A percentile compares a stretch with the other conserved stretches of the same genome.
Conservation (phyloP, 1,140 invertebrate genomes). For the Zaprionus inermis region DNA sequence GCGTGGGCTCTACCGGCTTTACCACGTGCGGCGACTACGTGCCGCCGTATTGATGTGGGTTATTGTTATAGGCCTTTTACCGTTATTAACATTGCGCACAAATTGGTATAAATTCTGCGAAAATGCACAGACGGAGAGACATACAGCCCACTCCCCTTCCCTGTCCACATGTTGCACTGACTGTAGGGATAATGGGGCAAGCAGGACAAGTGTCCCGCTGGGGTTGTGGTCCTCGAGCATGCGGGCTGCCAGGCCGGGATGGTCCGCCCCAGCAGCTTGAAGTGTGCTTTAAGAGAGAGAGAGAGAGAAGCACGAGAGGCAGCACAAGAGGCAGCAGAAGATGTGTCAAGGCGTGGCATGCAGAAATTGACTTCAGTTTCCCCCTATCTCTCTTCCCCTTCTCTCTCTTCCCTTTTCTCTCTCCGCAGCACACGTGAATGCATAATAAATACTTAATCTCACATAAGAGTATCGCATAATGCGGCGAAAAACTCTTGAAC, state of each 20-base stretch:
- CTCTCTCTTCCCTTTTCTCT: neutral
- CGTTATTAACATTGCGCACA: conserved; percentile 76
- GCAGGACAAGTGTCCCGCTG: conserved; percentile 33
- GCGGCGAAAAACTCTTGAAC: neutral
- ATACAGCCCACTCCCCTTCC: no score
- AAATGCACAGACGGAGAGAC: conserved; percentile 52
- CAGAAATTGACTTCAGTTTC: conserved; percentile 8
- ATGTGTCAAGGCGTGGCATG: conserved; percentile 19
- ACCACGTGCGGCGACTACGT: conserved; percentile 74
- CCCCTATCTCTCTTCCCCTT: neutral
- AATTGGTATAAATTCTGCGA: conserved; percentile 78
- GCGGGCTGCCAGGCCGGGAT: conserved; percentile 17
- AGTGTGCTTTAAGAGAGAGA: conserved; percentile 3
- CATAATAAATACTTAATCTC: conserved; percentile 18
- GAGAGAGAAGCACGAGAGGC: no score
- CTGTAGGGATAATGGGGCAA: conserved; percentile 40
- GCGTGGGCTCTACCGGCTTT: conserved; percentile 41
- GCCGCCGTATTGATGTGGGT: conserved; percentile 78
- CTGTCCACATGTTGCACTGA: conserved; percentile 59
- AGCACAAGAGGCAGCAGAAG: neutral
- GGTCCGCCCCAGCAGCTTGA: conserved; percentile 30
- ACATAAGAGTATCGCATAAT: neutral
- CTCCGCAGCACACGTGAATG: neutral
- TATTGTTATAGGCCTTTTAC: conserved; percentile 76
- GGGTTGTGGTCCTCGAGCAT: conserved; percentile 31